phyloP scores from a whole-genome alignment of 2,797 vertebrate genomes.

The Picus viridis region DNA sequence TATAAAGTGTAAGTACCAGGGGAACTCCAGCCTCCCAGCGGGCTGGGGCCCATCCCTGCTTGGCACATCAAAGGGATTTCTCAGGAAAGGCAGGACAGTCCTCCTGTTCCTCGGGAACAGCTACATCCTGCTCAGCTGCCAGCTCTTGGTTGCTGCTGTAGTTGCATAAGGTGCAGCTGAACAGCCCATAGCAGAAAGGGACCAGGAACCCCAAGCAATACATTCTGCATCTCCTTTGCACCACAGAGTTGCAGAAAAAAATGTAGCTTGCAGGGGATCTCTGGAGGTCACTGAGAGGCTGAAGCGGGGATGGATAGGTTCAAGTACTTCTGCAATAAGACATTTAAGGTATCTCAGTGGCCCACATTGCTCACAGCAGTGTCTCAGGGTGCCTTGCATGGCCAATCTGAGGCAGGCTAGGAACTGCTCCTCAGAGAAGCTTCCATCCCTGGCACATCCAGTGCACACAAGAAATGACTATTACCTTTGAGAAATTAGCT shows the following conservation, averaged over 20 bases:
- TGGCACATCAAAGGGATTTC: not conserved
- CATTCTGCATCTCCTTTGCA: not conserved
- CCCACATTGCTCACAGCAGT: accelerated
- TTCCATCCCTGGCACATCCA: not conserved
- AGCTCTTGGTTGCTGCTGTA: not conserved
- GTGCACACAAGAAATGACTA: not conserved
- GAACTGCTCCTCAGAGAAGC: not conserved
- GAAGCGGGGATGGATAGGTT: not conserved
- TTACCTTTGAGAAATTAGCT: not conserved
- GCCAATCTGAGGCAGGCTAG: not conserved
- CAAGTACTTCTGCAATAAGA: not conserved
- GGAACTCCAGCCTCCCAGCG: not conserved
- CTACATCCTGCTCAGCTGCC: not conserved
- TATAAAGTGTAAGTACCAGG: slow-evolving; percentile 75
- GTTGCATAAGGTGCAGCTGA: not conserved
- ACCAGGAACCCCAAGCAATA: not conserved
- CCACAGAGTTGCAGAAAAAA: not conserved
- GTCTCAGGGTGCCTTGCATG: not conserved
- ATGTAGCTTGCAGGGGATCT: not conserved
- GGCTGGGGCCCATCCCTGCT: not conserved
- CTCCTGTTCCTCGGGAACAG: not conserved
- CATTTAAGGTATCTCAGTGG: not conserved
- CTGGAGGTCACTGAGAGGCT: not conserved
- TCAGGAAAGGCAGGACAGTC: not conserved
- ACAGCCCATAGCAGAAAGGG: not conserved